Base-by-base conservation (phyloP, 2,797 vertebrate species). In the Aphelocoma californica region DNA sequence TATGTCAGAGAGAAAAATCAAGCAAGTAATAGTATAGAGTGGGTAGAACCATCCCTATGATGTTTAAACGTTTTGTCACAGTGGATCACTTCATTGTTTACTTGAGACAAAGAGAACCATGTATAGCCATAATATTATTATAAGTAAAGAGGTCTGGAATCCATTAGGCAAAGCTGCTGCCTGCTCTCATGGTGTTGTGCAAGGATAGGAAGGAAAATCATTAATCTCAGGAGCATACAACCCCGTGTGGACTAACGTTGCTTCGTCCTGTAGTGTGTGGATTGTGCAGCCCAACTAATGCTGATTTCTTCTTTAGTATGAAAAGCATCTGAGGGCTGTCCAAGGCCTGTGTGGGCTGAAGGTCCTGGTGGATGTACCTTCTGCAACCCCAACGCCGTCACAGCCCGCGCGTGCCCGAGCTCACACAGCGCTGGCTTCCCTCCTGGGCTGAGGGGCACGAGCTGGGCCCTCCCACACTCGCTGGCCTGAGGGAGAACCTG, bases 301-400 rank as follows among this genome's bases (percentile, higher is more conserved):
- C 16, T 47, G 36, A 75, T 96, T 95, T 94, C 83, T 95, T 82
- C 90, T 79, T 92, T 14, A 92, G 88, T 80, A 77, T 79, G 93
- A 86, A 94, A 96, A 92, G 31, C 86, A 88, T 60, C 92, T 96
- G 96, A 94, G 84, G 70, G 69, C 86, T 74, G 28, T 34, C 69
- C 69, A 47, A 51, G 67, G 69, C 74, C 64, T 34, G 16, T 57
- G 86, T 62, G 86, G 64, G 47, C 81, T 50, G 91, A 81, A 93
- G 89, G 92, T 87, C 61, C 40, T 47, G 90, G 34, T 71, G 69
- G 88, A 62, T 44, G 42, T 42, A 17, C 42, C 42, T 74, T 83
- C 85, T 2, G 32, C 48, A 56, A 6, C 32, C 36, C 82, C 86
- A 74, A 40, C 14, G 2, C 38, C 26, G 0, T 42, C 92, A 51